phyloP scores from a whole-genome alignment of 2,113 vertebrate species.

The Nannobrachium achirus region DNA sequence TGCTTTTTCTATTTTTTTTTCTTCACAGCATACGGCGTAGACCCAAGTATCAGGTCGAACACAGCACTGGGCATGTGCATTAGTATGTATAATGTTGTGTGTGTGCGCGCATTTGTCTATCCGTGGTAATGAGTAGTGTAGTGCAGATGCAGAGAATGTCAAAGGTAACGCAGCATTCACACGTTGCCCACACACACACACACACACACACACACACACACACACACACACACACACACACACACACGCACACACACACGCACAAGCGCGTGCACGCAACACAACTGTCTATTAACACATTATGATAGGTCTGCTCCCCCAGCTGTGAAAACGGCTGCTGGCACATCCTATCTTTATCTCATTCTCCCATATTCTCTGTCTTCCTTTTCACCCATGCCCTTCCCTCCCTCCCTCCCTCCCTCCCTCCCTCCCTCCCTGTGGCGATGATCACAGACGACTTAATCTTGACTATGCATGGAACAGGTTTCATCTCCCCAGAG shows the following conservation, averaged over 20 bases:
- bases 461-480: too few relatives aligned
- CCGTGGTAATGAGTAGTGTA: background rate
- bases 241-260: background rate
- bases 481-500: too few relatives aligned
- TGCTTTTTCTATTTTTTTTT: too few relatives aligned
- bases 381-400: background rate
- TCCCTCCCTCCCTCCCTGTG: background rate
- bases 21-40: too few relatives aligned
- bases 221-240: background rate
- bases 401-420: constrained; percentile 1
- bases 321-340: constrained; percentile 2
- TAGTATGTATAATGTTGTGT: background rate
- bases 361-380: background rate
- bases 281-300: constrained; percentile 7
- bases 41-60: too few relatives aligned
- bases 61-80: constrained; percentile 4
- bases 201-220: background rate
- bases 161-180: constrained; percentile 10
- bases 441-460: constrained; percentile 21
- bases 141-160: constrained; percentile 24
- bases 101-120: constrained; percentile 5
- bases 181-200: background rate
- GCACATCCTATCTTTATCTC: constrained; percentile 19
- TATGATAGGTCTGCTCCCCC: constrained; percentile 24
- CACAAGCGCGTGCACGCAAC: too few relatives aligned